A percentile compares a stretch with the other conserved stretches of the same genome.
Evolutionary conservation across 2,888 invertebrate genomes (phyloP).

Genomic region (Pollenia griseotomentosa): DNA sequence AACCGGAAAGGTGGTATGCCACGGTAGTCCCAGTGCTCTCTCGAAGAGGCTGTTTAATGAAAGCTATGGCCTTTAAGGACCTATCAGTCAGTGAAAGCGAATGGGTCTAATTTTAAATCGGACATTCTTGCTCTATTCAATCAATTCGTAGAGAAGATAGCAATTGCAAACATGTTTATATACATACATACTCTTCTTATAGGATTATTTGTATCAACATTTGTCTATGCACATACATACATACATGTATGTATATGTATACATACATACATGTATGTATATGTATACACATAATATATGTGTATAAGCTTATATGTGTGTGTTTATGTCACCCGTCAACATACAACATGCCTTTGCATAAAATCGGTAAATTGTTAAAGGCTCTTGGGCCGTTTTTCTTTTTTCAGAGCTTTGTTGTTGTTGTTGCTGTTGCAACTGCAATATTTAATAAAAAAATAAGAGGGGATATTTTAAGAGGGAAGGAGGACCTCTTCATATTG

Average conservation of each 20-base stretch:
- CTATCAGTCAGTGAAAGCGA: too few relatives aligned
- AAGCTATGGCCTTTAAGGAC: too few relatives aligned
- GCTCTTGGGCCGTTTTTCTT: constrained; percentile 36
- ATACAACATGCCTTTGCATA: constrained; percentile 73
- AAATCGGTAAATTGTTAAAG: constrained; percentile 70
- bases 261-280: too few relatives aligned
- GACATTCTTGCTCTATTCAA: background rate
- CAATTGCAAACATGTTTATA: constrained; percentile 12
- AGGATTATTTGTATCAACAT: constrained; percentile 24
- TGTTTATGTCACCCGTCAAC: constrained; percentile 52
- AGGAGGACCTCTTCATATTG: background rate
- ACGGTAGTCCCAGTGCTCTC: too few relatives aligned
- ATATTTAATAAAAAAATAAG: constrained; percentile 3
- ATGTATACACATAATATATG: background rate
- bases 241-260: background rate
- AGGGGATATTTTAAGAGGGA: constrained; percentile 8
- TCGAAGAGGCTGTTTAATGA: too few relatives aligned
- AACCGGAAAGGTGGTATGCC: too few relatives aligned
- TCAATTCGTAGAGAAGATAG: background rate
- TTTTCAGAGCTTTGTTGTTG: background rate
- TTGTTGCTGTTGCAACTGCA: constrained; percentile 31
- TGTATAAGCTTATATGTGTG: background rate
- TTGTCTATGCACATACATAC: background rate
- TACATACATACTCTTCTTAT: background rate
- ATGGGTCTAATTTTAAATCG: too few relatives aligned